Conservation (phyloP, 1,140 invertebrate genomes). For the Dryas iulia region DNA sequence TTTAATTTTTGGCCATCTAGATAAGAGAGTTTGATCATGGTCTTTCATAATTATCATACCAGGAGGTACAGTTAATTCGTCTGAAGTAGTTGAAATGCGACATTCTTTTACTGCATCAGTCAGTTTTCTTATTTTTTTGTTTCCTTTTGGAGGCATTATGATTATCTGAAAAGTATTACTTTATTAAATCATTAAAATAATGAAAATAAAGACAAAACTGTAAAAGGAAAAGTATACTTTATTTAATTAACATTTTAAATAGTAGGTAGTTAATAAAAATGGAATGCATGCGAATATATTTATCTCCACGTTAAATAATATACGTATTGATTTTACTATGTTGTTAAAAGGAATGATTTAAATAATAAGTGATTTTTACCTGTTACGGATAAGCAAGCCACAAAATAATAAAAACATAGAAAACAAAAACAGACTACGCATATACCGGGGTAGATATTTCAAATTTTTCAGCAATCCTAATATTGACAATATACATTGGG, state of each 20-base stretch:
- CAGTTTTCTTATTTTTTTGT: constrained; percentile 1
- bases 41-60: constrained; percentile 1
- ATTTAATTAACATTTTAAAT: neutral
- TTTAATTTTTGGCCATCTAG: constrained; percentile 45
- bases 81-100: neutral
- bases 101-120: neutral
- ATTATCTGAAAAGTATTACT: neutral
- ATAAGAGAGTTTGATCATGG: constrained; percentile 16
- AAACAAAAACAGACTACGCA: neutral
- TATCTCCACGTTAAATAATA: neutral
- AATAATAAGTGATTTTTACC: neutral
- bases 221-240: neutral
- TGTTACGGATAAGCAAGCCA: neutral
- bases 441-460: neutral
- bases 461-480: neutral
- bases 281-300: neutral
- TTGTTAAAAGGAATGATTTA: neutral
- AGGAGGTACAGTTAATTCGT: constrained; percentile 1
- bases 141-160: neutral
- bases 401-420: neutral
- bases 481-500: neutral
- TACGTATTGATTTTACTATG: neutral
- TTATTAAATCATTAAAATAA: neutral
- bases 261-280: neutral
- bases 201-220: neutral